Percentiles rank a stretch among this genome's conserved stretches.
Evolutionary conservation across 2,888 invertebrate species (phyloP).

Genomic region (Blastobasis adustella): DNA sequence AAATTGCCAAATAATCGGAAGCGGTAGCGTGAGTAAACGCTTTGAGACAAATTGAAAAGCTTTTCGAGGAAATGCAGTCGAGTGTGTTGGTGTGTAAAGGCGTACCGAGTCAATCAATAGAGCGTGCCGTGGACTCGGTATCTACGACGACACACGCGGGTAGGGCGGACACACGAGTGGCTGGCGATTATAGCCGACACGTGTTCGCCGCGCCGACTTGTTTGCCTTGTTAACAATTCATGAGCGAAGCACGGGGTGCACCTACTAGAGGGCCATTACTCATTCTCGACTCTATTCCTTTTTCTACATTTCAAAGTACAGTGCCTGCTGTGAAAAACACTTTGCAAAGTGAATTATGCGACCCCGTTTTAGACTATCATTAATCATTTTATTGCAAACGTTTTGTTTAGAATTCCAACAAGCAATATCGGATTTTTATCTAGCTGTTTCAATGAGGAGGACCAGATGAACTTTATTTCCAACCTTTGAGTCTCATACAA

Average conservation of each 20-base stretch:
- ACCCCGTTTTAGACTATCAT: neutral
- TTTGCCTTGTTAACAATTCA: slow-evolving; percentile 33
- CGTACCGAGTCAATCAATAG: slow-evolving; percentile 54
- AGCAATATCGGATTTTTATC: no score
- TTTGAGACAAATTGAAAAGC: slow-evolving; percentile 17
- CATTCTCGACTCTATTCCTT: slow-evolving; percentile 8
- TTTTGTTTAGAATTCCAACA: no score
- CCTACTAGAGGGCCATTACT: slow-evolving; percentile 17
- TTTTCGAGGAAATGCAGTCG: slow-evolving; percentile 44
- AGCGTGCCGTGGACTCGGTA: slow-evolving; percentile 13
- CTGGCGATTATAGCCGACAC: slow-evolving; percentile 22
- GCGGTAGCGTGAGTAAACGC: no score
- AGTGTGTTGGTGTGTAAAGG: slow-evolving; percentile 21
- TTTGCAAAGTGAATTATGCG: neutral
- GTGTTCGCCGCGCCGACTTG: slow-evolving; percentile 26
- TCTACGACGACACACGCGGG: neutral
- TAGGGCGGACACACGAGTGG: slow-evolving; percentile 21
- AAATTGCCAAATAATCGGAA: neutral
- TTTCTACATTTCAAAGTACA: neutral
- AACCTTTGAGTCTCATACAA: no score
- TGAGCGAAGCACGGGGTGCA: slow-evolving; percentile 10
- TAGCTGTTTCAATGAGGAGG: no score
- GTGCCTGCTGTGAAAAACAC: neutral
- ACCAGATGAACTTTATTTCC: no score
- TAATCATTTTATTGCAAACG: neutral